These are phyloP conservation scores for Tuta absoluta DNA, from an alignment of 2,888 invertebrate species.

Conservation along the genomic window DNA sequence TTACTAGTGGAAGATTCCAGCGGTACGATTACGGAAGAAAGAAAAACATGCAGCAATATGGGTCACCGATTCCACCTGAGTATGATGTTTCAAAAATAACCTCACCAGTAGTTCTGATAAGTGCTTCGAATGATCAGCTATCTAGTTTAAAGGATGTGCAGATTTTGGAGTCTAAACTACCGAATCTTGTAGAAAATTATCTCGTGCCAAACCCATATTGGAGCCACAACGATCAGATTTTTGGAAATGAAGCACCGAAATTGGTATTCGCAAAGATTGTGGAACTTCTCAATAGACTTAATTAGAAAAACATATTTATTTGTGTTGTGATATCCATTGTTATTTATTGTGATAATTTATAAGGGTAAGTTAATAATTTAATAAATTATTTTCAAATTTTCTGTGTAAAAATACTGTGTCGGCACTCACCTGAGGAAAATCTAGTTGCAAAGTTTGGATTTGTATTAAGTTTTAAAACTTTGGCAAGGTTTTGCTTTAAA, in stretches of 20 bases:
- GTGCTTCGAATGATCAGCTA: slow-evolving; percentile 82
- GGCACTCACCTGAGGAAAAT: too few relatives aligned
- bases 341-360: not conserved
- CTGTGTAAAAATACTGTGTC: not conserved
- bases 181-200: slow-evolving; percentile 81
- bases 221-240: slow-evolving; percentile 71
- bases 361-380: not conserved
- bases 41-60: slow-evolving; percentile 61
- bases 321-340: not conserved
- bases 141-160: slow-evolving; percentile 81
- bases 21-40: slow-evolving; percentile 62
- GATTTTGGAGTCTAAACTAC: slow-evolving; percentile 74
- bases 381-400: not conserved
- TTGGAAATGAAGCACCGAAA: slow-evolving; percentile 56
- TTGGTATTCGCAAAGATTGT: slow-evolving; percentile 58
- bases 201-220: slow-evolving; percentile 76
- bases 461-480: too few relatives aligned
- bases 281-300: slow-evolving; percentile 49
- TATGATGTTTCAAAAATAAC: slow-evolving; percentile 61
- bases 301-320: slow-evolving; percentile 27
- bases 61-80: slow-evolving; percentile 53
- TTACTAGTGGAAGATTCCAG: slow-evolving; percentile 57
- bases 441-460: too few relatives aligned
- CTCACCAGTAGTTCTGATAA: slow-evolving; percentile 64
- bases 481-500: too few relatives aligned